Evolutionary conservation across 2,888 invertebrate genomes (phyloP).

Genomic region (Eulithis testata): DNA sequence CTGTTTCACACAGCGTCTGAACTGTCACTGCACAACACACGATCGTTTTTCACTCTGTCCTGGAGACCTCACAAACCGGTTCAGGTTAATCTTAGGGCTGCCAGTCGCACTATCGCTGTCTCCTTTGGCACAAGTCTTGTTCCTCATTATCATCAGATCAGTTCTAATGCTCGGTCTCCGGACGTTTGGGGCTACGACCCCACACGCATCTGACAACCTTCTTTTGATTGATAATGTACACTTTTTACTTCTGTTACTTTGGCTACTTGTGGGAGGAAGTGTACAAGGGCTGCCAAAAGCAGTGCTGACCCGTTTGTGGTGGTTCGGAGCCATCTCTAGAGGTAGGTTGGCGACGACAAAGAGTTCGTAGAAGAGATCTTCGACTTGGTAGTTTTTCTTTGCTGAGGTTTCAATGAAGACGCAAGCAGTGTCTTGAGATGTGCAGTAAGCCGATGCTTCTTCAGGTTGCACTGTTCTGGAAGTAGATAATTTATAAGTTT

Average conservation of each 20-base stretch:
- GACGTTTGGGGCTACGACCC: slow-evolving; percentile 95
- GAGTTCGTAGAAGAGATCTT: slow-evolving; percentile 93
- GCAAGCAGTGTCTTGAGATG: slow-evolving; percentile 90
- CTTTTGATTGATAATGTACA: slow-evolving; percentile 92
- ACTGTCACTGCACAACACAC: slow-evolving; percentile 80
- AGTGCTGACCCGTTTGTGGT: slow-evolving; percentile 91
- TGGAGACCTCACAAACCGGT: slow-evolving; percentile 75
- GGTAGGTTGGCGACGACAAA: slow-evolving; percentile 93
- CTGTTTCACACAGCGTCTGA: slow-evolving; percentile 25
- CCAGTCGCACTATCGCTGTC: slow-evolving; percentile 86
- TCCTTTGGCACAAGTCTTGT: slow-evolving; percentile 90
- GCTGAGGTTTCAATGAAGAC: slow-evolving; percentile 94
- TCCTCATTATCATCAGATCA: slow-evolving; percentile 94
- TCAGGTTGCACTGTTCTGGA: slow-evolving; percentile 90
- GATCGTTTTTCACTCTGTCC: slow-evolving; percentile 76
- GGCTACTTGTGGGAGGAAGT: slow-evolving; percentile 87
- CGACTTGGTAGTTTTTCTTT: slow-evolving; percentile 91
- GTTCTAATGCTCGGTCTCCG: slow-evolving; percentile 94
- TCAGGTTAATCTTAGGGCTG: slow-evolving; percentile 79
- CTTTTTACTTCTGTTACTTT: slow-evolving; percentile 87
- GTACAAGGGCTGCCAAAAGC: slow-evolving; percentile 91
- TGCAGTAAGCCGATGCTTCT: slow-evolving; percentile 91
- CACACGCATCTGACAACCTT: slow-evolving; percentile 93
- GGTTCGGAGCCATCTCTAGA: slow-evolving; percentile 94
- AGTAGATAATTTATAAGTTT: no score